phyloP scores from a whole-genome alignment of 2,888 invertebrate genomes.

The Mylabris sibirica region DNA sequence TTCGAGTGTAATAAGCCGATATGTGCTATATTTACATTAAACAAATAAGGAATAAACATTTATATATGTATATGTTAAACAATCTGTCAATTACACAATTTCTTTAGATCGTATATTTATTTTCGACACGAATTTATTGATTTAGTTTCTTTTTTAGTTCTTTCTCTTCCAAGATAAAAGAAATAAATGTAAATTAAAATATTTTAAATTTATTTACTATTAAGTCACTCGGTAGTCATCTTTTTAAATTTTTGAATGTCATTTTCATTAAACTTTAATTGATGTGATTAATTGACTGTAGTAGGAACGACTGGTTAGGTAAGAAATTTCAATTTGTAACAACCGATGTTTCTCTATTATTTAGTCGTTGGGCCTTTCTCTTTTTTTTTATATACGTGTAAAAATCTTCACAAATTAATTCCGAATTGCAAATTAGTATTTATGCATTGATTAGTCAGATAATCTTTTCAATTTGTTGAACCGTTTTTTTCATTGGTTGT shows the following conservation, averaged over 20 bases:
- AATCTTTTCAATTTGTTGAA: neutral
- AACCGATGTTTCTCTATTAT: neutral
- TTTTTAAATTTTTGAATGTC: constrained; percentile 8
- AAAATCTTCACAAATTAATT: constrained; percentile 1
- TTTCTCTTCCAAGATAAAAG: too few species aligned
- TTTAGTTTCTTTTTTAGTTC: neutral
- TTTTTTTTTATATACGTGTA: neutral
- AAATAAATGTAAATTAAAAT: neutral
- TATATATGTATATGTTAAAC: neutral
- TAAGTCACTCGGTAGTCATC: neutral
- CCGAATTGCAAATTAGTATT: neutral
- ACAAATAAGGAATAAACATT: neutral
- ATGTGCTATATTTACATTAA: constrained; percentile 1
- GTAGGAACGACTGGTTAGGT: constrained; percentile 9
- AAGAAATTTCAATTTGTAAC: neutral
- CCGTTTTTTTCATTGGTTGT: neutral
- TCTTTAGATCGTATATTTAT: neutral
- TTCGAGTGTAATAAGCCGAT: constrained; percentile 2
- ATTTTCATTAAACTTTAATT: constrained; percentile 11
- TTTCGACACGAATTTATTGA: neutral
- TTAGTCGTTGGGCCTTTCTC: neutral
- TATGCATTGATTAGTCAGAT: neutral
- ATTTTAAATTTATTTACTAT: neutral
- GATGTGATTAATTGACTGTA: neutral
- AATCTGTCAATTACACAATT: neutral